Conservation (phyloP, 2,888 invertebrate species). For the Bembecia ichneumoniformis region DNA sequence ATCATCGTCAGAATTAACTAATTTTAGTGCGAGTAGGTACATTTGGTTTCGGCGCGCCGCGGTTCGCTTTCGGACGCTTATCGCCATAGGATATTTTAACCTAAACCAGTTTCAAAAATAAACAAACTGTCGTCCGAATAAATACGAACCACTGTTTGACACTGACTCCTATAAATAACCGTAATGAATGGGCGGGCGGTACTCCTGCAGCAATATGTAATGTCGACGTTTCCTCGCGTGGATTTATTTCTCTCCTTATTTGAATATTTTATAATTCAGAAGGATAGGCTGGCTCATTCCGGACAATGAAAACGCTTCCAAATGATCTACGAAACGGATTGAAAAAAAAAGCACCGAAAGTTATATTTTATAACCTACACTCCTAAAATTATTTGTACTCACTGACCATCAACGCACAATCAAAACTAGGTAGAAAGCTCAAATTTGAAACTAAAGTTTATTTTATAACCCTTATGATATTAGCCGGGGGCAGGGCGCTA, state of each 20-base stretch:
- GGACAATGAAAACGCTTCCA: neutral
- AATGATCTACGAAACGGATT: neutral
- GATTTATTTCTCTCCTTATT: conserved; percentile 61
- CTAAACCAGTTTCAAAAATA: conserved; percentile 61
- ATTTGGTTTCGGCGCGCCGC: conserved; percentile 34
- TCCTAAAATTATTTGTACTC: no score
- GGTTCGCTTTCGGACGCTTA: conserved; percentile 45
- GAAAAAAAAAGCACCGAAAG: neutral
- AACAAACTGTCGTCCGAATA: conserved; percentile 63
- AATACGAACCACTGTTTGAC: conserved; percentile 64
- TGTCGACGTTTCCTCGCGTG: conserved; percentile 55
- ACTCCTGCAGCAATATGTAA: conserved; percentile 61
- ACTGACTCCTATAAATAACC: conserved; percentile 65
- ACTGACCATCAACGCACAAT: no score
- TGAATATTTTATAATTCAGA: conserved; percentile 59
- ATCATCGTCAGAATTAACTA: conserved; percentile 22
- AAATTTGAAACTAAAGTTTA: no score
- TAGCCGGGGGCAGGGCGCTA: no score
- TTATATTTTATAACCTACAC: no score
- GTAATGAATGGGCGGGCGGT: conserved; percentile 66
- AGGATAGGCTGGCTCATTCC: conserved; percentile 35
- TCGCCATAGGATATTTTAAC: conserved; percentile 54
- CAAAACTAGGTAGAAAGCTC: no score
- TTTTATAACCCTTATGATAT: no score
- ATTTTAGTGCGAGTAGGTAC: conserved; percentile 14